Base-by-base conservation (phyloP, 2,113 vertebrate genomes). In the Buteo buteo region DNA sequence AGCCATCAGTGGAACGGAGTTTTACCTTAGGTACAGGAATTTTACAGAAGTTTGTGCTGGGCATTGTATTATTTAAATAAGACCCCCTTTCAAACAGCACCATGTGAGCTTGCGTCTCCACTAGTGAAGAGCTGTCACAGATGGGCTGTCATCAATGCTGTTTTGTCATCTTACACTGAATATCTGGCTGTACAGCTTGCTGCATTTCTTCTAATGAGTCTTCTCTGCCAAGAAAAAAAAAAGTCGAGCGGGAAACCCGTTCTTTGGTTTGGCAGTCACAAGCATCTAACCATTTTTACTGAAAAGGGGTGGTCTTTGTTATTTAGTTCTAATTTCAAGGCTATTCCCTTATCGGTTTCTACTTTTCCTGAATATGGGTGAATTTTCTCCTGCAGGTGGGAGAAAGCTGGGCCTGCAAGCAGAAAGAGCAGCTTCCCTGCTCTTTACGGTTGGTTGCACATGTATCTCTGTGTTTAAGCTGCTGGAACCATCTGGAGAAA, bases 391-490 rank as follows among this genome's bases (percentile, higher is more conserved):
- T 38, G 25, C 13, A 50, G 28, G 7, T 22, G 3, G 10, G 20
- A 38, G 19, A 21, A 58, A 26, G 40, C 28, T 62, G 55, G 21
- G 19, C 17, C 44, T 85, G 54, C 36, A 45, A 88, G 42, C 40
- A 44, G 76, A 55, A 70, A 32, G n/a, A n/a, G 6, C 1, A 25
- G 3, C 21, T 3, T 70, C 11, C 13, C 74, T 38, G 8, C 18
- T 72, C 24, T 82, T 28, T 11, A 1, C 4, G 44, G 10, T 4
- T 87, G 34, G 10, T 38, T 49, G 40, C 7, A 32, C 3, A 0
- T 10, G 0, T 1, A 0, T 7, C 1, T 40, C 38, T 38, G 25
- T 2, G 36, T 67, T 93, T 36, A 49, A 91, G 57, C 17, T 55
- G 29, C 21, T 92, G 67, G n/a, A 52, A 11, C 36, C 38, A 3